Conservation (phyloP, 2,888 invertebrate species). For the Mesopsocus fuscifrons region DNA sequence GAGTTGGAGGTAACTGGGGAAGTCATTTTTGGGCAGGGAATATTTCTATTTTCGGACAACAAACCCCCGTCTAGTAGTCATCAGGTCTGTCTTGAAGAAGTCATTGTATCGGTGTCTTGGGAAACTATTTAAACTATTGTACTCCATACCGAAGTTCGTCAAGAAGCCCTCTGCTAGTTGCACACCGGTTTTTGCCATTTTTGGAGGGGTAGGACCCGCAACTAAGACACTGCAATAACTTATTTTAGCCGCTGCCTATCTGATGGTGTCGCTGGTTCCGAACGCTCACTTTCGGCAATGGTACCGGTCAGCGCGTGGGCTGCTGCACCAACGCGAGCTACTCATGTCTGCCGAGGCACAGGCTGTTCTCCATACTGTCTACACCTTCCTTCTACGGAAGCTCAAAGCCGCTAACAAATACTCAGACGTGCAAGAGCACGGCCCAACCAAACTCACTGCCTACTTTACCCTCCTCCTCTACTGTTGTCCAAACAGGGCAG, state of each 20-base stretch:
- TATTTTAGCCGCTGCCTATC: slow-evolving; percentile 59
- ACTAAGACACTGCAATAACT: too few species aligned
- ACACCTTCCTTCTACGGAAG: slow-evolving; percentile 51
- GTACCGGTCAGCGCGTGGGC: slow-evolving; percentile 42
- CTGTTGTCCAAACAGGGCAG: slow-evolving; percentile 74
- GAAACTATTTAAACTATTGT: too few species aligned
- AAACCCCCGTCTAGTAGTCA: too few species aligned
- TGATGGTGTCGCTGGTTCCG: slow-evolving; percentile 78
- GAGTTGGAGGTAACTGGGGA: too few species aligned
- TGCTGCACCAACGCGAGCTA: slow-evolving; percentile 26
- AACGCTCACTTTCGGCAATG: slow-evolving; percentile 79
- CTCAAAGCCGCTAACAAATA: slow-evolving; percentile 70
- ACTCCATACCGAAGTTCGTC: too few species aligned
- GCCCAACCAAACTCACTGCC: slow-evolving; percentile 78
- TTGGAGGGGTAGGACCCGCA: too few species aligned
- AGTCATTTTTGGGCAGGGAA: too few species aligned
- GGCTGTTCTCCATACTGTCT: slow-evolving; percentile 42
- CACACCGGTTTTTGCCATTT: too few species aligned
- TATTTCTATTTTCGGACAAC: too few species aligned
- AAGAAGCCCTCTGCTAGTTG: too few species aligned
- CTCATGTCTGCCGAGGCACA: slow-evolving; percentile 35
- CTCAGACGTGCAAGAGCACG: slow-evolving; percentile 68
- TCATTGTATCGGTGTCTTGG: too few species aligned
- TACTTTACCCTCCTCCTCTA: slow-evolving; percentile 86
- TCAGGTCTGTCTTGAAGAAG: too few species aligned